Conservation (phyloP, 1,140 invertebrate genomes). For the Apis florea region DNA sequence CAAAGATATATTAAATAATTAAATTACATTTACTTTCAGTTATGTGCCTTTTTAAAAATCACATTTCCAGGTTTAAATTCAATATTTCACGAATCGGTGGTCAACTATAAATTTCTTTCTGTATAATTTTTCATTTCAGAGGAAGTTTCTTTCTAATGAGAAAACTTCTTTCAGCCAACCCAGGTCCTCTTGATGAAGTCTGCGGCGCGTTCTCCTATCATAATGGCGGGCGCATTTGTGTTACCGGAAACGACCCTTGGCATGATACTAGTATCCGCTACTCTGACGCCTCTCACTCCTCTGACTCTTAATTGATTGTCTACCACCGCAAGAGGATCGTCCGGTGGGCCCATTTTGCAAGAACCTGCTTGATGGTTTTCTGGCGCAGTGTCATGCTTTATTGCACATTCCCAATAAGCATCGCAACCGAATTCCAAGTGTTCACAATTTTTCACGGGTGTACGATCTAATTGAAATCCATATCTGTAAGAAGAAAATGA, state of each 20-base stretch:
- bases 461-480: slow-evolving; percentile 87
- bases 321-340: slow-evolving; percentile 86
- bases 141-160: neutral
- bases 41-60: neutral
- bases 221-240: slow-evolving; percentile 90
- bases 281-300: slow-evolving; percentile 85
- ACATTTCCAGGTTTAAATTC: neutral
- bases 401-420: slow-evolving; percentile 90
- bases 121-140: neutral
- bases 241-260: slow-evolving; percentile 88
- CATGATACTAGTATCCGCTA: slow-evolving; percentile 91
- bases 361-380: slow-evolving; percentile 93
- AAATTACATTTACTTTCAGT: too few species aligned
- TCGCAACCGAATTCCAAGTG: slow-evolving; percentile 87
- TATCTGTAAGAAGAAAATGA: slow-evolving; percentile 73
- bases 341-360: slow-evolving; percentile 88
- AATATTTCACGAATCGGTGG: neutral
- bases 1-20: too few species aligned
- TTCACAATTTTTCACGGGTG: slow-evolving; percentile 87
- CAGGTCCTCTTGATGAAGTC: slow-evolving; percentile 89
- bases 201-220: slow-evolving; percentile 91
- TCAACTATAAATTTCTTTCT: slow-evolving; percentile 10
- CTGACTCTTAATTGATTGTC: slow-evolving; percentile 86
- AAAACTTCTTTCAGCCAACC: slow-evolving; percentile 70
- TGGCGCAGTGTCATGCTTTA: slow-evolving; percentile 87